phyloP scores from a whole-genome alignment of 2,797 vertebrate genomes.

The Sebastes hopkinsi region DNA sequence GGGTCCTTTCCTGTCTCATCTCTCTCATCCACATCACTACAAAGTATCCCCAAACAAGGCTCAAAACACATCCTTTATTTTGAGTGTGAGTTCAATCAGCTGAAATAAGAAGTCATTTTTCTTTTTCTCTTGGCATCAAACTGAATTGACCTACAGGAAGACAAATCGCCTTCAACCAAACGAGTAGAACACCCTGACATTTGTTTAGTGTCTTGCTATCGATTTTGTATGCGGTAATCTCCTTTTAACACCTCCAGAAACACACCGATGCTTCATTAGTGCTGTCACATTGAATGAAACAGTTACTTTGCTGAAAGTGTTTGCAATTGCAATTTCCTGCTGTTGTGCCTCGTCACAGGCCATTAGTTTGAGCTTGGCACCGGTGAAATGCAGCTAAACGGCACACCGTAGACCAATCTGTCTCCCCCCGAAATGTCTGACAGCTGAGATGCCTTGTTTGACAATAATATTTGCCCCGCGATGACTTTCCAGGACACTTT shows the following conservation, averaged over 20 bases:
- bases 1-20: not conserved
- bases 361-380: constrained; percentile 75
- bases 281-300: constrained; percentile 78
- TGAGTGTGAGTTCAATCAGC: constrained; percentile 20
- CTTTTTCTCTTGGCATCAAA: constrained; percentile 34
- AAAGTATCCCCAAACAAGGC: not conserved
- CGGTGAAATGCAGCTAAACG: constrained; percentile 66
- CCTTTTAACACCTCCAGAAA: constrained; percentile 71
- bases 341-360: constrained; percentile 76
- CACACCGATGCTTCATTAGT: constrained; percentile 76
- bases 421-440: constrained; percentile 75
- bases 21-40: not conserved
- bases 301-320: constrained; percentile 74
- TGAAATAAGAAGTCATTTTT: constrained; percentile 29
- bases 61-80: not conserved
- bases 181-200: constrained; percentile 63
- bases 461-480: constrained; percentile 69
- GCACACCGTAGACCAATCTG: constrained; percentile 66
- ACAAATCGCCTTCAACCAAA: constrained; percentile 60
- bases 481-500: constrained; percentile 85
- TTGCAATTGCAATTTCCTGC: constrained; percentile 80
- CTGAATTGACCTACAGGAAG: constrained; percentile 50
- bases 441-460: constrained; percentile 69
- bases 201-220: constrained; percentile 71
- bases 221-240: constrained; percentile 70